A percentile compares a stretch with the other conserved stretches of the same genome.
phyloP scores from a whole-genome alignment of 2,113 vertebrate genomes.

The Tricholaema leucomelas region DNA sequence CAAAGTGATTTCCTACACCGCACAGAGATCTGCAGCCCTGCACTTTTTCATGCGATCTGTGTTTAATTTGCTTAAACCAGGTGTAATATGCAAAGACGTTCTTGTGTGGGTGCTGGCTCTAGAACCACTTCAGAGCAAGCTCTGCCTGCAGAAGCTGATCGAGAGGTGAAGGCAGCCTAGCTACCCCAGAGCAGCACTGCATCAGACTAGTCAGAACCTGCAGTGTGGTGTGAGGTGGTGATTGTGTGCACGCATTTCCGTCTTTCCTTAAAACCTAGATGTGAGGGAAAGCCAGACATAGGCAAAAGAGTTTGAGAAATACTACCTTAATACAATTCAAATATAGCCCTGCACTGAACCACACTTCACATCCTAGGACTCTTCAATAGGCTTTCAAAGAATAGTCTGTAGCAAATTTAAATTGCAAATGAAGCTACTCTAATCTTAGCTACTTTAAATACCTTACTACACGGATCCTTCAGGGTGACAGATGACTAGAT shows the following conservation, averaged over 20 bases:
- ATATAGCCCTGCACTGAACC: neutral
- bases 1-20: neutral
- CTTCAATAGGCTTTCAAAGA: neutral
- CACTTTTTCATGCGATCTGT: neutral
- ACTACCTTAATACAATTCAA: neutral
- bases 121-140: neutral
- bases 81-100: neutral
- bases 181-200: accelerated
- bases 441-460: constrained; percentile 52
- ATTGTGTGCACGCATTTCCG: neutral
- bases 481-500: constrained; percentile 32
- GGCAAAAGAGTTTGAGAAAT: neutral
- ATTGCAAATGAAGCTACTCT: constrained; percentile 40
- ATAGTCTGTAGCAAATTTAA: constrained; percentile 7
- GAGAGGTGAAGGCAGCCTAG: neutral
- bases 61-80: neutral
- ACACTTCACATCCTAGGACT: neutral
- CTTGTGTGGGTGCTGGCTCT: neutral
- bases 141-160: neutral
- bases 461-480: constrained; percentile 52
- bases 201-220: neutral
- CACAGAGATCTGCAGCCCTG: neutral
- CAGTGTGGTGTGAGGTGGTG: accelerated
- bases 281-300: neutral
- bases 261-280: neutral